These are phyloP conservation scores for Abrostola triplasia DNA, from an alignment of 2,888 invertebrate genomes.

Conservation along the genomic window DNA sequence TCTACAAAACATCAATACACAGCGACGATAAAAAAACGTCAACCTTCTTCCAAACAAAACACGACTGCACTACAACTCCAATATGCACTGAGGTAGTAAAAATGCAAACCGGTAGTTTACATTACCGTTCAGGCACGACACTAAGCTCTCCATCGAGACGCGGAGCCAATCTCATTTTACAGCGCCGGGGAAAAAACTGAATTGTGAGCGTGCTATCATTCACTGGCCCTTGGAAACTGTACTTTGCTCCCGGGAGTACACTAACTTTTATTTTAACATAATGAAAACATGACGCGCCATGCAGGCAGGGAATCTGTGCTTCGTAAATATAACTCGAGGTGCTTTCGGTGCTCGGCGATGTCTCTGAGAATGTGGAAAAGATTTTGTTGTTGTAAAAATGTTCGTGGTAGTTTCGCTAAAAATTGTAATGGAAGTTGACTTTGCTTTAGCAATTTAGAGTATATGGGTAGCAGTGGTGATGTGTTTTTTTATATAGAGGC, in stretches of 20 bases:
- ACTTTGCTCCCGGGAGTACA: background rate
- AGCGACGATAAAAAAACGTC: background rate
- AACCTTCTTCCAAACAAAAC: background rate
- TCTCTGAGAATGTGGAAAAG: too few species aligned
- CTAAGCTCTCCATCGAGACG: constrained; percentile 4
- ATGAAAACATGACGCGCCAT: too few species aligned
- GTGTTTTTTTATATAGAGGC: too few species aligned
- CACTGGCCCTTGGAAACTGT: background rate
- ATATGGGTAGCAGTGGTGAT: too few species aligned
- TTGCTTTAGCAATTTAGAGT: too few species aligned
- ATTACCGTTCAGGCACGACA: constrained; percentile 4
- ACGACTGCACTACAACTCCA: constrained; percentile 2
- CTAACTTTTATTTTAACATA: background rate
- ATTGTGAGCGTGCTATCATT: background rate
- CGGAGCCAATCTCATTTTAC: constrained; percentile 4
- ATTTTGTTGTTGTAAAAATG: too few species aligned
- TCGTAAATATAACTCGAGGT: too few species aligned
- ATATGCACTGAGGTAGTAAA: constrained; percentile 5
- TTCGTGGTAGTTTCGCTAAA: too few species aligned
- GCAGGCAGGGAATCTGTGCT: too few species aligned
- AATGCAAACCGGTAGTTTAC: constrained; percentile 5
- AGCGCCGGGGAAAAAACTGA: constrained; percentile 2
- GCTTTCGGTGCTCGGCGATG: too few species aligned
- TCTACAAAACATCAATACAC: background rate
- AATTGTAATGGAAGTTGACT: too few species aligned